A percentile compares a stretch with the other conserved stretches of the same genome.
phyloP scores from a whole-genome alignment of 2,797 vertebrate genomes.

The Sebastes itinus region DNA sequence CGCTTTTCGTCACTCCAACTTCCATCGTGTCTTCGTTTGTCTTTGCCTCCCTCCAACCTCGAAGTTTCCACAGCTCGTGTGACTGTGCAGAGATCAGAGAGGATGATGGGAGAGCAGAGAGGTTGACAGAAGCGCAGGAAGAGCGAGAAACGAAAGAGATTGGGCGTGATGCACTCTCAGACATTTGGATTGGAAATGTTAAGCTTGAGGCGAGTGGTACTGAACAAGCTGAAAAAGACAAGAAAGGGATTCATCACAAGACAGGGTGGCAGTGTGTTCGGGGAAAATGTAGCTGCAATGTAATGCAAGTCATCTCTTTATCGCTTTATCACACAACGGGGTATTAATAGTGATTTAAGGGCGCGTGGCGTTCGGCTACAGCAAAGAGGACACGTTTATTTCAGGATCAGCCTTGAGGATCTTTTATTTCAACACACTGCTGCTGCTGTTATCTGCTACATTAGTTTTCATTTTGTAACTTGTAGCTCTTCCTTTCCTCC shows the following conservation, averaged over 20 bases:
- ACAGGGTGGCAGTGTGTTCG: constrained; percentile 39
- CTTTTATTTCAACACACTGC: neutral
- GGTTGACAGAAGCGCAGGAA: neutral
- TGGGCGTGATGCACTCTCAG: neutral
- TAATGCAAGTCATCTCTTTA: constrained; percentile 35
- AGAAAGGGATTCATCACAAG: constrained; percentile 45
- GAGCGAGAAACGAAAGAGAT: neutral
- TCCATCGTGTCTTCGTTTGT: constrained; percentile 13
- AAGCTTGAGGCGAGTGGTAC: constrained; percentile 14
- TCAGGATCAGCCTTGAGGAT: constrained; percentile 36
- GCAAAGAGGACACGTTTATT: constrained; percentile 23
- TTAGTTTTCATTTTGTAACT: neutral
- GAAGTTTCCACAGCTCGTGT: constrained; percentile 4
- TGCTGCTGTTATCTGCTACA: neutral
- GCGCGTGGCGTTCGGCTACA: neutral
- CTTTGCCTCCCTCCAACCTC: constrained; percentile 16
- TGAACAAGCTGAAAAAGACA: constrained; percentile 22
- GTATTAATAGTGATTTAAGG: constrained; percentile 52
- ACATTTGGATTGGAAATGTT: constrained; percentile 12
- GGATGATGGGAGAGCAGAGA: neutral
- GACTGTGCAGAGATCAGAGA: constrained; percentile 9
- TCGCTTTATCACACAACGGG: constrained; percentile 40
- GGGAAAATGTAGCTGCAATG: constrained; percentile 30
- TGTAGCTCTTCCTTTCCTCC: neutral
- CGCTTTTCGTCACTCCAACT: constrained; percentile 26